phyloP scores from a whole-genome alignment of 2,797 vertebrate genomes.

The Enteromius argenteus region DNA sequence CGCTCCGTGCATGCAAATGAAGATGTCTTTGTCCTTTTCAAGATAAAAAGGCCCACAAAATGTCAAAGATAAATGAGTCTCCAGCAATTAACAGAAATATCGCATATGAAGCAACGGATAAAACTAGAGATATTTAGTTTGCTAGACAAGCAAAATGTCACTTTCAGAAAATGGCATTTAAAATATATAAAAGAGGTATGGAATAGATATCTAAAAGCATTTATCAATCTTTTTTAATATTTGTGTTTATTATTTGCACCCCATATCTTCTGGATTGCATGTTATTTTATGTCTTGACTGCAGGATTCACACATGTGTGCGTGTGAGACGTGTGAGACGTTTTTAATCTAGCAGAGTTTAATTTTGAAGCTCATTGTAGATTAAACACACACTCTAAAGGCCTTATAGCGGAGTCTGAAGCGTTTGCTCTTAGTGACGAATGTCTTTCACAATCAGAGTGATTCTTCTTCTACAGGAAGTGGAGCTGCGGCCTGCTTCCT shows the following conservation, averaged over 20 bases:
- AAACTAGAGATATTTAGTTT: background rate
- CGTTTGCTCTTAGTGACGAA: background rate
- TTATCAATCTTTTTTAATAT: background rate
- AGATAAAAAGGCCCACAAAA: background rate
- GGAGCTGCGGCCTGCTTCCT: background rate
- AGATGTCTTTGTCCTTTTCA: background rate
- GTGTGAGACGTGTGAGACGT: too few relatives aligned
- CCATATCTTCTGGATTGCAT: background rate
- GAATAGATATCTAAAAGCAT: background rate
- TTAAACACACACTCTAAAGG: background rate
- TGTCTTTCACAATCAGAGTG: background rate
- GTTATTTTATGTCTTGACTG: background rate
- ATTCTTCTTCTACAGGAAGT: slow-evolving; percentile 21
- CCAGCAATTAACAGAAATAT: background rate
- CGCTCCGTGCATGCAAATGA: background rate
- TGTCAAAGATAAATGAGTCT: background rate
- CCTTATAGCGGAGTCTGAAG: background rate
- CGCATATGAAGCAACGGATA: background rate
- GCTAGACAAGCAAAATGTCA: background rate
- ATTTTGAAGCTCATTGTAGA: background rate
- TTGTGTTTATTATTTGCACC: background rate
- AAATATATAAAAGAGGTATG: background rate
- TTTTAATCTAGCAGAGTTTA: background rate
- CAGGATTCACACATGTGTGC: background rate
- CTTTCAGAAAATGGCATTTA: background rate